phyloP scores from a whole-genome alignment of 2,888 invertebrate genomes.

The Tholera decimalis region DNA sequence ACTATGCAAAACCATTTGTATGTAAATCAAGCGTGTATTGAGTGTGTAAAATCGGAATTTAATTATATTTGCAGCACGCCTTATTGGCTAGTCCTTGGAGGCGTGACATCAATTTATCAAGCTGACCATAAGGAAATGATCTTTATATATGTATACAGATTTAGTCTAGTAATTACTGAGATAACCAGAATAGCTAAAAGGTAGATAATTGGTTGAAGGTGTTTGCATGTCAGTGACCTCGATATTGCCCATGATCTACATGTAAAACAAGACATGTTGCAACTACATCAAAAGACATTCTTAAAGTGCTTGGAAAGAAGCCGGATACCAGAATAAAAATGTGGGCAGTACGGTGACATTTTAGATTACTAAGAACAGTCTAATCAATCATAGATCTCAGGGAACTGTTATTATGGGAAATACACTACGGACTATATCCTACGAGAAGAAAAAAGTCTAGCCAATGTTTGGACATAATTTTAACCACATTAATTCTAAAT shows the following conservation, averaged over 20 bases:
- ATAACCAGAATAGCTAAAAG: constrained; percentile 28
- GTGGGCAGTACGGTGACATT: not conserved
- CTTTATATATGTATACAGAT: constrained; percentile 15
- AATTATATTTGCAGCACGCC: constrained; percentile 54
- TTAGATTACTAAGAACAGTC: not conserved
- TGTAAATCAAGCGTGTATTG: constrained; percentile 55
- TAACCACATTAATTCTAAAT: not conserved
- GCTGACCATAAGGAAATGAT: constrained; percentile 49
- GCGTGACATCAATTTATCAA: constrained; percentile 58
- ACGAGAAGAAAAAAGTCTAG: not conserved
- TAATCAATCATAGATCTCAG: not conserved
- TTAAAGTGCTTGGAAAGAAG: not conserved
- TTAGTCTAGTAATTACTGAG: constrained; percentile 5
- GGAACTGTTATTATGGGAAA: not conserved
- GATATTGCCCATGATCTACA: not conserved
- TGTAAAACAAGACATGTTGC: not conserved
- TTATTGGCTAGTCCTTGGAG: constrained; percentile 49
- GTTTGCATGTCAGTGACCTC: not conserved
- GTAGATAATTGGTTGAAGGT: not conserved
- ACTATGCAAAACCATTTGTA: constrained; percentile 55
- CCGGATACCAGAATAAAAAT: not conserved
- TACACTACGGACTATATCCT: not conserved
- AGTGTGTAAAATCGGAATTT: constrained; percentile 59
- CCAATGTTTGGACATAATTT: not conserved
- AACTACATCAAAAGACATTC: not conserved